These are phyloP conservation scores for Xiphophorus hellerii DNA, from an alignment of 2,113 vertebrate genomes.

Conservation along the genomic window DNA sequence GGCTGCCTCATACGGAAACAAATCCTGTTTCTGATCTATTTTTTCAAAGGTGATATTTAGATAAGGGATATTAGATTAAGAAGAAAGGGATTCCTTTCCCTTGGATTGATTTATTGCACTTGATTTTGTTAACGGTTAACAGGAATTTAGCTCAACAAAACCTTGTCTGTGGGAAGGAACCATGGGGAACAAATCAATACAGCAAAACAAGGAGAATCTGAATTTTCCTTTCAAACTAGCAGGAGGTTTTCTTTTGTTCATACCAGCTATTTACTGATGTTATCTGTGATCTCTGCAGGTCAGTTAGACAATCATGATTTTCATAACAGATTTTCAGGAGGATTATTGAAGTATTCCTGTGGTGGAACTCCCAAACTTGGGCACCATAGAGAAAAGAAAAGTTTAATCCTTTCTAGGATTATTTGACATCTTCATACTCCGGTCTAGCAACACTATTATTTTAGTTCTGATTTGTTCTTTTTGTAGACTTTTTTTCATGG, in stretches of 20 bases:
- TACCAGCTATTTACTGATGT: background rate
- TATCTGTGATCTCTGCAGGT: background rate
- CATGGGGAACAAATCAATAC: background rate
- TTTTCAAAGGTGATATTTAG: too few species aligned
- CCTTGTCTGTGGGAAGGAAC: background rate
- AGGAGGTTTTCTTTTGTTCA: background rate
- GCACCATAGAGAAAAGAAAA: too few species aligned
- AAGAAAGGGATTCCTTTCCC: background rate
- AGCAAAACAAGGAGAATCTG: background rate
- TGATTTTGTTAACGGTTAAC: background rate
- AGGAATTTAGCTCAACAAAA: background rate
- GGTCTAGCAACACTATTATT: too few species aligned
- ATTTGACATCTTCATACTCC: too few species aligned
- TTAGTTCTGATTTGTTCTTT: too few species aligned
- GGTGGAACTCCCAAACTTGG: too few species aligned
- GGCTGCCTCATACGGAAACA: too few species aligned
- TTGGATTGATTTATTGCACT: background rate
- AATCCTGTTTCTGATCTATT: background rate
- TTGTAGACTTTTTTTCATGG: too few species aligned
- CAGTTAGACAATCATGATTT: background rate
- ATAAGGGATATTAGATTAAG: background rate
- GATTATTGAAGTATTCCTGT: too few species aligned
- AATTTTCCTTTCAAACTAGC: background rate
- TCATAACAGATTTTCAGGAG: too few species aligned
- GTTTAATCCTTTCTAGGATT: too few species aligned